Evolutionary conservation across 2,797 vertebrate genomes (phyloP), one percentile per base, ranked within the genome.

Genomic region (Oryzias dopingdopingensis): DNA sequence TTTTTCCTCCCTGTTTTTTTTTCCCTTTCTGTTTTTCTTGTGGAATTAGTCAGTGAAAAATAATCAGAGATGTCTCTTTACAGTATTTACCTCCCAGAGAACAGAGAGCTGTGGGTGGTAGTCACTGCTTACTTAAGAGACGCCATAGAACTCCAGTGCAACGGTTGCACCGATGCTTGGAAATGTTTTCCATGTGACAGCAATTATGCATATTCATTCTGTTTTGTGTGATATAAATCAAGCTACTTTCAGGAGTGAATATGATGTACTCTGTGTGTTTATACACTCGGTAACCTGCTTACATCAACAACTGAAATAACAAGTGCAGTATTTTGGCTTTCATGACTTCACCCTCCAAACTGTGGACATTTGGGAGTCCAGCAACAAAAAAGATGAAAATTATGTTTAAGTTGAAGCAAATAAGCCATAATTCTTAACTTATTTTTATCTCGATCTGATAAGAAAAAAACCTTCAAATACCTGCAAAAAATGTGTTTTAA

Each of bases 31-130:
- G 49, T 88, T 70, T 71, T 74, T 87, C 76, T 79, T 63, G 69
- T 87, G 82, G 84, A 89, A 89, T 94, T 94, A 94, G 92, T 92
- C 92, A 93, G 90, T 87, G 88, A 72, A 85, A 91, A 78, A 88
- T 88, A 83, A 79, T 37, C 32, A 76, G 68, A 72, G 29, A 88
- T 92, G 86, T 89, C 91, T 84, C 86, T 89, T 90, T 90, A 32
- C 48, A 46, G 54, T 52, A 89, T 91, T 91, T 90, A 89, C 81
- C 67, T 86, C 85, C 75, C 73, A 73, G 81, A 78, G 72, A 86
- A 76, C 74, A 70, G 50, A 65, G 68, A 59, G 67, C 75, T 70
- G 81, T 87, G 83, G 77, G 83, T 89, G 81, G 85, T 81, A 77
- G 84, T 65, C 76, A 69, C 54, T 74, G 64, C 65, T 70, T 71